Conservation (phyloP, 2,113 vertebrate species). For the Corydoras sp. region DNA sequence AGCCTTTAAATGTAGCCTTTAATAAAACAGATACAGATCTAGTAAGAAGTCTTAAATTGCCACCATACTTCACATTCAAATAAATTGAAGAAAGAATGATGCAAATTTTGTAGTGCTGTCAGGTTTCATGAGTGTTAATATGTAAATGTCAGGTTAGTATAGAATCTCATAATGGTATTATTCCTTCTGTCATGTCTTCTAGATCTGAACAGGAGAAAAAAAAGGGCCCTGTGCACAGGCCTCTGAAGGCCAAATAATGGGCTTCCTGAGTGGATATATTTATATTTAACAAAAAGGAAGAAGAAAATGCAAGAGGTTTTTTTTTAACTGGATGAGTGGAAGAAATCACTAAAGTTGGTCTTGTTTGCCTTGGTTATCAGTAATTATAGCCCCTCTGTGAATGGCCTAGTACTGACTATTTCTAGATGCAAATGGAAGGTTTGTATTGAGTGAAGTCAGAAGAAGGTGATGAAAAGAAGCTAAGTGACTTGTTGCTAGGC, state of each 20-base stretch:
- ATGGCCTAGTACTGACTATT: constrained; percentile 51
- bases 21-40: not conserved
- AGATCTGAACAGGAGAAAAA: constrained; percentile 6
- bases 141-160: too few relatives aligned
- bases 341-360: constrained; percentile 44
- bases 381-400: constrained; percentile 52
- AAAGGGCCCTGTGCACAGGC: not conserved
- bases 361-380: constrained; percentile 50
- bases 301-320: constrained; percentile 24
- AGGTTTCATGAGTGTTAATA: too few relatives aligned
- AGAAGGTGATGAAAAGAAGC: constrained; percentile 50
- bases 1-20: not conserved
- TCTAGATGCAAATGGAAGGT: constrained; percentile 62
- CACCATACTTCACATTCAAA: too few relatives aligned
- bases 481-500: constrained; percentile 57
- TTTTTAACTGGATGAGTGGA: constrained; percentile 42
- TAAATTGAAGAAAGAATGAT: too few relatives aligned
- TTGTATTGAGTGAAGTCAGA: constrained; percentile 53
- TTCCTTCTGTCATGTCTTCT: not conserved
- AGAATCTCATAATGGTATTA: not conserved
- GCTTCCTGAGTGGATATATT: constrained; percentile 1
- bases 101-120: too few relatives aligned
- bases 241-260: constrained; percentile 9
- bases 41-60: too few relatives aligned
- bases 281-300: constrained; percentile 1